phyloP scores from a whole-genome alignment of 2,113 vertebrate species.

The Haliaeetus leucogaster region DNA sequence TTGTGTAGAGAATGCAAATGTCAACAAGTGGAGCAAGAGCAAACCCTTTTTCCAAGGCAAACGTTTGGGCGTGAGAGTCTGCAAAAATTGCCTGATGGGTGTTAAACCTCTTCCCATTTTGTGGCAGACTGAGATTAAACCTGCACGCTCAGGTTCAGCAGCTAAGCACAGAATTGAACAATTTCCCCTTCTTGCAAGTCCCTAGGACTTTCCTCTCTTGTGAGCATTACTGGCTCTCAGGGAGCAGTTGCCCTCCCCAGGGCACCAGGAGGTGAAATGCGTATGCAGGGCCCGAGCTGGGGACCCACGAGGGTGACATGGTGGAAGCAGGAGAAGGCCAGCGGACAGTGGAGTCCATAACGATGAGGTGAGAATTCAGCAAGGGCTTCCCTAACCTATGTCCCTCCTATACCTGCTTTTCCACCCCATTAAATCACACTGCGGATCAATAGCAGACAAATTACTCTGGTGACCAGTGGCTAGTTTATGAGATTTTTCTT shows the following conservation, averaged over 20 bases:
- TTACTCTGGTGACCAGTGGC: neutral
- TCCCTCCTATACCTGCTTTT: neutral
- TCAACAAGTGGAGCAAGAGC: neutral
- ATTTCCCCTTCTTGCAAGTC: neutral
- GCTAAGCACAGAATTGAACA: neutral
- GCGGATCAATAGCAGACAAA: slow-evolving; percentile 18
- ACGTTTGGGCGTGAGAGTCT: neutral
- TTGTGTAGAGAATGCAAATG: neutral
- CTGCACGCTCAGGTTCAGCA: neutral
- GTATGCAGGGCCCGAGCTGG: accelerated
- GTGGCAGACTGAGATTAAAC: neutral
- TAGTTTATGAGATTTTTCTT: slow-evolving; percentile 27
- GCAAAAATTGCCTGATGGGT: neutral
- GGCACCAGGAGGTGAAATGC: neutral
- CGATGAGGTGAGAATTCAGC: neutral
- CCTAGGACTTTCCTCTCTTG: accelerated
- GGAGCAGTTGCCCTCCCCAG: neutral
- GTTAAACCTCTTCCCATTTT: neutral
- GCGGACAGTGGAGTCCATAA: accelerated
- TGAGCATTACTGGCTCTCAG: accelerated
- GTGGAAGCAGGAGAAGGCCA: neutral
- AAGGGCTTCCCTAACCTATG: neutral
- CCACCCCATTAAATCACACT: neutral
- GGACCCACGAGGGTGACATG: accelerated
- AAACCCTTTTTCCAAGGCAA: neutral